Conservation (phyloP, 2,888 invertebrate genomes). For the Hipparchia semele region DNA sequence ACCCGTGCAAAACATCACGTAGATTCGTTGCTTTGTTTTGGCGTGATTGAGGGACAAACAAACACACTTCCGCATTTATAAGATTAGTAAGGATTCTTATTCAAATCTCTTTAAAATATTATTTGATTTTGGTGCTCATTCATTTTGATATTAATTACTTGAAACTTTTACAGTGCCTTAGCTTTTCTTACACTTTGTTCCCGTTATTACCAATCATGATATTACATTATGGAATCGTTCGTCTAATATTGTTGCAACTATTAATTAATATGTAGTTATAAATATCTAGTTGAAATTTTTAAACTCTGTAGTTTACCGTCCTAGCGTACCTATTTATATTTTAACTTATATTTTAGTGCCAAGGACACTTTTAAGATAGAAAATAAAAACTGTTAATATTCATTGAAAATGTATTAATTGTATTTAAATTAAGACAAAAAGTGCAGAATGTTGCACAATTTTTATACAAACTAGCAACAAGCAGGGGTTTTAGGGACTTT, state of each 20-base stretch:
- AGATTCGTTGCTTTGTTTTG: too few relatives aligned
- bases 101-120: slow-evolving; percentile 27
- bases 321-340: slow-evolving; percentile 42
- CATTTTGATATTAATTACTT: slow-evolving; percentile 38
- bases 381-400: slow-evolving; percentile 22
- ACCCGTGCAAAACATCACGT: too few relatives aligned
- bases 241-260: slow-evolving; percentile 11
- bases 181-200: slow-evolving; percentile 38
- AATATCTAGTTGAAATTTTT: slow-evolving; percentile 3
- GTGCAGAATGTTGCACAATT: slow-evolving; percentile 33
- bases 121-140: slow-evolving; percentile 30
- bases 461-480: slow-evolving; percentile 23
- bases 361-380: slow-evolving; percentile 38
- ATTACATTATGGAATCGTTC: slow-evolving; percentile 24
- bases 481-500: slow-evolving; percentile 3
- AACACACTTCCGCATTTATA: too few relatives aligned
- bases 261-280: slow-evolving; percentile 18
- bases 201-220: slow-evolving; percentile 35
- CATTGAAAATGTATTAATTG: slow-evolving; percentile 21
- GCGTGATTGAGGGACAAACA: too few relatives aligned
- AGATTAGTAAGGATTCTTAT: slow-evolving; percentile 5
- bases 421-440: slow-evolving; percentile 23
- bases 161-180: slow-evolving; percentile 54
- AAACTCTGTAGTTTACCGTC: slow-evolving; percentile 46
- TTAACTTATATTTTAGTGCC: slow-evolving; percentile 51